These are phyloP conservation scores for Clarias magur DNA, from an alignment of 2,113 vertebrate species.

Conservation along the genomic window DNA sequence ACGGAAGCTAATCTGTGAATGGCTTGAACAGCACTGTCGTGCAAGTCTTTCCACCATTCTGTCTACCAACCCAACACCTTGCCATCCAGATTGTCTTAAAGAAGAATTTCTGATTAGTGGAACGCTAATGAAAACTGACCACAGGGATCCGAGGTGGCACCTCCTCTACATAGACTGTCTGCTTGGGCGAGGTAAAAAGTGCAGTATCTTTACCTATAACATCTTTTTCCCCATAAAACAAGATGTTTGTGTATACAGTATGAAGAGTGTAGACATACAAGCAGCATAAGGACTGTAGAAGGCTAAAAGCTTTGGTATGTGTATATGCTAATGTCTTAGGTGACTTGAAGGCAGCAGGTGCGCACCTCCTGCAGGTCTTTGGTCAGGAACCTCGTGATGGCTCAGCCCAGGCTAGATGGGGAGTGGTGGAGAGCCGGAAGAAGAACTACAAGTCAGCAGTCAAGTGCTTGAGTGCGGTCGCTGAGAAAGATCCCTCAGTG, in stretches of 20 bases:
- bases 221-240: neutral
- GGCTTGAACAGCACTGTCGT: slow-evolving; percentile 80
- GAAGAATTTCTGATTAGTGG: slow-evolving; percentile 72
- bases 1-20: slow-evolving; percentile 72
- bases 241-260: neutral
- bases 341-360: slow-evolving; percentile 70
- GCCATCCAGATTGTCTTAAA: slow-evolving; percentile 62
- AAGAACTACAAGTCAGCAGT: slow-evolving; percentile 68
- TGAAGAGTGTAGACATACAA: neutral
- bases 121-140: slow-evolving; percentile 74
- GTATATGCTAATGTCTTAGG: slow-evolving; percentile 58
- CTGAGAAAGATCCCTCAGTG: slow-evolving; percentile 71
- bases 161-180: slow-evolving; percentile 80
- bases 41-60: slow-evolving; percentile 64
- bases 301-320: neutral
- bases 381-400: slow-evolving; percentile 69
- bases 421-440: slow-evolving; percentile 80
- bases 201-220: neutral
- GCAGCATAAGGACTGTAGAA: too few relatives aligned
- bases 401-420: slow-evolving; percentile 74
- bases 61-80: slow-evolving; percentile 46
- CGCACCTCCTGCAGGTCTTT: slow-evolving; percentile 76
- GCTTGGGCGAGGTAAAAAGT: slow-evolving; percentile 74
- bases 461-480: slow-evolving; percentile 75
- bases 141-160: slow-evolving; percentile 71